Conservation (phyloP, 2,888 invertebrate genomes). For the Microctonus hyperodae region DNA sequence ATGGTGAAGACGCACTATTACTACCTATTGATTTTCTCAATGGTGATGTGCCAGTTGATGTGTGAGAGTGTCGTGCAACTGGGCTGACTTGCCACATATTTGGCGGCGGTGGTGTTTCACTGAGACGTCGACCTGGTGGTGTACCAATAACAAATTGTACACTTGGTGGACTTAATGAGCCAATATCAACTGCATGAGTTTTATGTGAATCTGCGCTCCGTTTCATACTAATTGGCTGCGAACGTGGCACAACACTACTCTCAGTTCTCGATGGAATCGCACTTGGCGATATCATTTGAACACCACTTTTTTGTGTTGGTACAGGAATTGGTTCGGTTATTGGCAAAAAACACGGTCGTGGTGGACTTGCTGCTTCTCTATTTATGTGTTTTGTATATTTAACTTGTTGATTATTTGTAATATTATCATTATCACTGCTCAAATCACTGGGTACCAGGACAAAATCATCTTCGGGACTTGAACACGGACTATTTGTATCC, state of each 20-base stretch:
- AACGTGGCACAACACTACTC: constrained; percentile 74
- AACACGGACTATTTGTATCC: constrained; percentile 58
- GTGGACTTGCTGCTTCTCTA: constrained; percentile 67
- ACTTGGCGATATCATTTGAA: constrained; percentile 30
- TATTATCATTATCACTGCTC: constrained; percentile 61
- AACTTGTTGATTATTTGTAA: constrained; percentile 52
- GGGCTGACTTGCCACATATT: constrained; percentile 87
- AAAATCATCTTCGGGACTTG: constrained; percentile 63
- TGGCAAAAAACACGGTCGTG: constrained; percentile 73
- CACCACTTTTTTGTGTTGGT: constrained; percentile 69
- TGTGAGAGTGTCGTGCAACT: constrained; percentile 66
- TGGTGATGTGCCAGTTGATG: constrained; percentile 70
- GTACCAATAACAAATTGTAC: constrained; percentile 88
- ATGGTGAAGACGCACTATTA: constrained; percentile 65
- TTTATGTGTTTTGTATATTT: constrained; percentile 65
- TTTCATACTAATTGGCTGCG: constrained; percentile 86
- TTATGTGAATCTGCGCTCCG: constrained; percentile 72
- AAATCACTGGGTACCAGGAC: constrained; percentile 60
- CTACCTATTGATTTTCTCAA: constrained; percentile 68
- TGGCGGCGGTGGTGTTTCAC: constrained; percentile 79
- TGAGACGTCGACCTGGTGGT: constrained; percentile 74
- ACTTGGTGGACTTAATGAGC: constrained; percentile 91
- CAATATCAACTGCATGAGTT: constrained; percentile 78
- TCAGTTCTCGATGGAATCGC: constrained; percentile 39
- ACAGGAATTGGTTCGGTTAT: constrained; percentile 82